Percentiles rank a stretch among this genome's conserved stretches.
phyloP scores from a whole-genome alignment of 1,140 invertebrate genomes.

The Brachionus manjavacas region DNA sequence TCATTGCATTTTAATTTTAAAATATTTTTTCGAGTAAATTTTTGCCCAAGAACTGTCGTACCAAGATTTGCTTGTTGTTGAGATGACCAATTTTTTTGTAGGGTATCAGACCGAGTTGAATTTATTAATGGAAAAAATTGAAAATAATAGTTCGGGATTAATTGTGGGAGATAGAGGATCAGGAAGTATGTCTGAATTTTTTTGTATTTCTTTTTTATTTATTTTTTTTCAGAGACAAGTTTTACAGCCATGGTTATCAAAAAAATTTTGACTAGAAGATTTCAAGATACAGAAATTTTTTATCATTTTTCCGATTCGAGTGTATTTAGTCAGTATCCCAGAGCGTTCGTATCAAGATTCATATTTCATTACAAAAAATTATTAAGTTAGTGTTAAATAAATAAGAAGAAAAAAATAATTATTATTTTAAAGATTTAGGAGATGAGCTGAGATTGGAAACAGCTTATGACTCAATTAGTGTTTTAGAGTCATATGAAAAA shows the following conservation, averaged over 20 bases:
- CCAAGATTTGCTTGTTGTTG: constrained; percentile 47
- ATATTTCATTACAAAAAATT: not conserved
- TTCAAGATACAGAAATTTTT: not conserved
- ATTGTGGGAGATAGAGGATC: not conserved
- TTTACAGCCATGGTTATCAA: not conserved
- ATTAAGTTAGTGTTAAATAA: not conserved
- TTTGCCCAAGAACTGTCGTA: constrained; percentile 44
- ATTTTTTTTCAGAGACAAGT: not conserved
- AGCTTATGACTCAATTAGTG: not conserved
- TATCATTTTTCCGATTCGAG: not conserved
- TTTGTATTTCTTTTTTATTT: not conserved
- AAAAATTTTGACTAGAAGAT: not conserved
- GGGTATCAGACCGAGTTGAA: constrained; percentile 47
- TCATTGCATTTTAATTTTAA: not conserved
- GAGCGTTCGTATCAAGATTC: not conserved
- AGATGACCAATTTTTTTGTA: constrained; percentile 47
- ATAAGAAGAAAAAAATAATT: not conserved
- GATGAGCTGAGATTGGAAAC: not conserved
- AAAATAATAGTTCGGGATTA: not conserved
- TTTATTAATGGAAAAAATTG: constrained; percentile 45
- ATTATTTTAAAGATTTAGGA: not conserved
- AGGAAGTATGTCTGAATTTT: not conserved
- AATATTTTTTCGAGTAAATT: not conserved
- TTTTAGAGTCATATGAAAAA: not conserved
- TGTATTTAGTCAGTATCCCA: not conserved